Conservation (phyloP, 2,113 vertebrate genomes). For the Oryzias celebensis region DNA sequence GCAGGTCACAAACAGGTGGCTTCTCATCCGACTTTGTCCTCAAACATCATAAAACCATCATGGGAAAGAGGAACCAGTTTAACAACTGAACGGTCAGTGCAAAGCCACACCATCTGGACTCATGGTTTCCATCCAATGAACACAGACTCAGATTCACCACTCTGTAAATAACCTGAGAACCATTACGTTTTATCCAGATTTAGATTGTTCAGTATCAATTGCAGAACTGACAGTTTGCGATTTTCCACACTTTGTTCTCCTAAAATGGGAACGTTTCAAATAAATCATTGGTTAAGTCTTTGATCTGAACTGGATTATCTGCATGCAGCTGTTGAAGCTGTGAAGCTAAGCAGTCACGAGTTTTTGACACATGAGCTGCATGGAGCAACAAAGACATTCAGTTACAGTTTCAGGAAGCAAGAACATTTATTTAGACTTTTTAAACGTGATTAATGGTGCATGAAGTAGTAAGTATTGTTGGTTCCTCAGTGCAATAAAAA, state of each 20-base stretch:
- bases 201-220: background rate
- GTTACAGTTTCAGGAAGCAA: constrained; percentile 21
- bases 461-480: too few species aligned
- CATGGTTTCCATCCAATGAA: background rate
- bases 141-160: background rate
- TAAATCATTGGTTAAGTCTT: background rate
- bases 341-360: constrained; percentile 11
- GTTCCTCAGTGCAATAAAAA: too few species aligned
- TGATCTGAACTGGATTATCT: background rate
- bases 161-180: background rate
- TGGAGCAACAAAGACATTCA: constrained; percentile 31
- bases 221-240: background rate
- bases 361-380: constrained; percentile 35
- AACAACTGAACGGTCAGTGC: constrained; percentile 29
- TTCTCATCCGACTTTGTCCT: constrained; percentile 53
- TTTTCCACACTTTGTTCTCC: constrained; percentile 4
- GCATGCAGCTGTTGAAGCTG: constrained; percentile 38
- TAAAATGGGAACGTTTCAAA: background rate
- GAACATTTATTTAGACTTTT: background rate
- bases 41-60: constrained; percentile 63
- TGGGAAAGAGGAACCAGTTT: constrained; percentile 57
- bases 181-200: constrained; percentile 2
- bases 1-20: constrained; percentile 36
- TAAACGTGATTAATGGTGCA: too few species aligned
- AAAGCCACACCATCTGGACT: constrained; percentile 23